Conservation (phyloP, 2,797 vertebrate genomes). For the Argentina silus region DNA sequence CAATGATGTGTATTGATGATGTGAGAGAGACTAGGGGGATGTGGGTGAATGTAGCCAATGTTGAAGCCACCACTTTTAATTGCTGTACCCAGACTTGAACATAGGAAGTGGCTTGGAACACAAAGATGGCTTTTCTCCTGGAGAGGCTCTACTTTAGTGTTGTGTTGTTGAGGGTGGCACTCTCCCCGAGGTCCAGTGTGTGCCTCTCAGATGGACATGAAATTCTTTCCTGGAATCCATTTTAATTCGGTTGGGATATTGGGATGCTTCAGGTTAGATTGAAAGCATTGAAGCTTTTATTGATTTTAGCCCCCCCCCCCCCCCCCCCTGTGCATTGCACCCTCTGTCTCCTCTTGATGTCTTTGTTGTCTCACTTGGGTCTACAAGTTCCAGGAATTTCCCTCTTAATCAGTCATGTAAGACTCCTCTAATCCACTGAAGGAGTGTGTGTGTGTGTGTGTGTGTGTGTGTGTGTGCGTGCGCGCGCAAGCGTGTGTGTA, state of each 20-base stretch:
- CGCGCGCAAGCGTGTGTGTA: no score
- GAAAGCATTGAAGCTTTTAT: constrained; percentile 19
- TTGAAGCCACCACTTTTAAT: constrained; percentile 40
- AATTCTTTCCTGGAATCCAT: constrained; percentile 15
- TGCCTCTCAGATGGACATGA: constrained; percentile 21
- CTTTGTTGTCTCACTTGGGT: constrained; percentile 37
- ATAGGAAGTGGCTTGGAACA: constrained; percentile 52
- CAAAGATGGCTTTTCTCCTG: constrained; percentile 58
- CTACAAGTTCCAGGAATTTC: constrained; percentile 50
- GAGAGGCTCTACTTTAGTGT: constrained; percentile 21
- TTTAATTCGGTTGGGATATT: constrained; percentile 47
- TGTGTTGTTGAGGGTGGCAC: constrained; percentile 40
- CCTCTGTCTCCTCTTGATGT: background rate
- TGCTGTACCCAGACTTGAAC: constrained; percentile 29
- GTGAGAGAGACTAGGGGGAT: constrained; percentile 5
- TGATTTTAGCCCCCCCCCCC: constrained; percentile 52
- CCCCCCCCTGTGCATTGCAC: constrained; percentile 45
- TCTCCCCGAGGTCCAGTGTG: constrained; percentile 19
- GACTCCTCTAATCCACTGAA: constrained; percentile 48
- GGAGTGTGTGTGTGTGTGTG: background rate
- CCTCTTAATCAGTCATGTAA: constrained; percentile 49
- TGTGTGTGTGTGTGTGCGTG: background rate
- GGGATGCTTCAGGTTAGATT: constrained; percentile 22
- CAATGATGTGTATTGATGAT: constrained; percentile 45
- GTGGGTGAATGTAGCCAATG: constrained; percentile 59